A percentile compares a stretch with the other conserved stretches of the same genome.
These are phyloP conservation scores for Tiaroga cobitis DNA, from an alignment of 2,797 vertebrate genomes.

Conservation along the genomic window DNA sequence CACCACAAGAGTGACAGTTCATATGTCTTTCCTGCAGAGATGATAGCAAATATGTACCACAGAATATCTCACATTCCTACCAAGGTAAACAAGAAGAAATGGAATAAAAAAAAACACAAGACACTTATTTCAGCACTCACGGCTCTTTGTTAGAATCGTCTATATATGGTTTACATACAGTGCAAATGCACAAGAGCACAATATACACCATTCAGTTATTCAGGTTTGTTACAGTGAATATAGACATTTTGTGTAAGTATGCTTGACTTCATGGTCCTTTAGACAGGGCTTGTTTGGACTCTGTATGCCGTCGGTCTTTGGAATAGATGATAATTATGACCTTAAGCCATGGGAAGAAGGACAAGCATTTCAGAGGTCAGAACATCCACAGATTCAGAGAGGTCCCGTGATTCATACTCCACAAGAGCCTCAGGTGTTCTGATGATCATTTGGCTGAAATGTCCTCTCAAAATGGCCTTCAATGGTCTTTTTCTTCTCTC, in stretches of 20 bases:
- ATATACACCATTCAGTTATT: slow-evolving; percentile 74
- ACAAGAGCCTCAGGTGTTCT: slow-evolving; percentile 57
- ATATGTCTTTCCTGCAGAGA: not conserved
- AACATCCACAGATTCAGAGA: slow-evolving; percentile 9
- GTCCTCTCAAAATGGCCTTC: slow-evolving; percentile 23
- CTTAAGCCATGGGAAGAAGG: slow-evolving; percentile 47
- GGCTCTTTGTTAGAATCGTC: slow-evolving; percentile 71
- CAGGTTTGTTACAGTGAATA: slow-evolving; percentile 74
- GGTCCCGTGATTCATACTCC: slow-evolving; percentile 56
- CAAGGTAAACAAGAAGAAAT: not conserved
- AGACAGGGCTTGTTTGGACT: slow-evolving; percentile 57
- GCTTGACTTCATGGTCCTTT: slow-evolving; percentile 64
- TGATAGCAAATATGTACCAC: slow-evolving; percentile 4
- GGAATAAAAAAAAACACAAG: not conserved
- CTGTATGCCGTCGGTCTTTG: slow-evolving; percentile 58
- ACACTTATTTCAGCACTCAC: slow-evolving; percentile 67
- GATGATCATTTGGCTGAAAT: slow-evolving; percentile 35
- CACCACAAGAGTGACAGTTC: slow-evolving; percentile 22
- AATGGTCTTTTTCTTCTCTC: slow-evolving; percentile 20
- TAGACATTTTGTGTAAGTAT: slow-evolving; percentile 68
- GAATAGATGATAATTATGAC: slow-evolving; percentile 54
- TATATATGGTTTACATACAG: slow-evolving; percentile 73
- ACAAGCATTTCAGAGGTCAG: slow-evolving; percentile 36
- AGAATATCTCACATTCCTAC: not conserved
- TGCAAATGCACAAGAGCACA: slow-evolving; percentile 78